Evolutionary conservation across 2,888 invertebrate species (phyloP), one percentile per base, ranked within the genome.

Genomic region (Chaitophorus viminalis): DNA sequence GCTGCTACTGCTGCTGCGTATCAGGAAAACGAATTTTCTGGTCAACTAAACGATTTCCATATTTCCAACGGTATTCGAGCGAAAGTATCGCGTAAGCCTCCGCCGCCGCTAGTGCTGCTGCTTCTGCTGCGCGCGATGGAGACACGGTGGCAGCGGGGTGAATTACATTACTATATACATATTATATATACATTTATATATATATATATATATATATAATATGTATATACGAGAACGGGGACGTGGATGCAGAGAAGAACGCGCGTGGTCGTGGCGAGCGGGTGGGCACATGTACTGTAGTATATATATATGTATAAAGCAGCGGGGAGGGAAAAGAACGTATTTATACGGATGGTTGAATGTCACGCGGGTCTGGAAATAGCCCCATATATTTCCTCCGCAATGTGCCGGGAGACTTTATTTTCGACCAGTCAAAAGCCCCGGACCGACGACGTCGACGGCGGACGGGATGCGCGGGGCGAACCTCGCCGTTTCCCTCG

Each of bases 281-380:
- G 82, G 46, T 46, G 46, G 14, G 72, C 0, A 29, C n/a, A n/a
- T n/a, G n/a, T n/a, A n/a, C n/a, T n/a, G n/a, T n/a, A n/a, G n/a
- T n/a, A n/a, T n/a, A n/a, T n/a, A n/a, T n/a, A n/a, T n/a, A n/a
- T n/a, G 25, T 39, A 46, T 25, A 0, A 5, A 31, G 46, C 2
- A 36, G 54, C n/a, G 70, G 31, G 5, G 65, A 14, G 74, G 39
- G 46, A 81, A 87, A 72, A 79, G 52, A 79, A 72, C 87, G 87
- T 87, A 87, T 87, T 87, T 87, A 87, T 87, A 87, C 87, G 87
- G 87, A 87, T 87, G 87, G 87, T 87, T 87, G 87, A 87, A 87
- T 87, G 87, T 87, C 87, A 87, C 87, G 87, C 87, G 87, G 81
- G 87, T 87, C 87, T 87, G 87, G 79, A 87, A 87, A 87, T 87